phyloP scores from a whole-genome alignment of 2,797 vertebrate genomes.

The Leptoclinus maculatus region DNA sequence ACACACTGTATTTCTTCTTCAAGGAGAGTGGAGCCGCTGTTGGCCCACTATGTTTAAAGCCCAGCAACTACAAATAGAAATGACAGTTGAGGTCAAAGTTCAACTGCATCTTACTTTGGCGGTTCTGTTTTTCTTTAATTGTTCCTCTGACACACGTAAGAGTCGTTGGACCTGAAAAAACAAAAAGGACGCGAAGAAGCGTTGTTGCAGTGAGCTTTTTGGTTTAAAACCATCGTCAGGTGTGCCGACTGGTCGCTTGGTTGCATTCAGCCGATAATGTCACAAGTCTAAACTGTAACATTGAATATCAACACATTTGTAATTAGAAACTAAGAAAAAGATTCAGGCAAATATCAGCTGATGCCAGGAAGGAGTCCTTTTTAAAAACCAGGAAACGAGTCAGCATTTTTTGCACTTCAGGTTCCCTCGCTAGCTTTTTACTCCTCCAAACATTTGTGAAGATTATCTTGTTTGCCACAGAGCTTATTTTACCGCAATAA shows the following conservation, averaged over 20 bases:
- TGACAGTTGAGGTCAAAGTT: background rate
- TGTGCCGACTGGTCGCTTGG: background rate
- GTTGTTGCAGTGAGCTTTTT: background rate
- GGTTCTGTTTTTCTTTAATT: background rate
- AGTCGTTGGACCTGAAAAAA: background rate
- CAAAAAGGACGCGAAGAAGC: too few species aligned
- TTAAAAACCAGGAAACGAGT: too few species aligned
- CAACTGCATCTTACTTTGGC: background rate
- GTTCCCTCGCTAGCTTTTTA: background rate
- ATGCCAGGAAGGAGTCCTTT: conserved; percentile 17
- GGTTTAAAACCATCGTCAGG: background rate
- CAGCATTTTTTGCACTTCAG: background rate
- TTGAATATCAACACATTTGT: background rate
- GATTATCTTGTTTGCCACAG: background rate
- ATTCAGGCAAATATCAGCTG: conserved; percentile 35
- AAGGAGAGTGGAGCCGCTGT: conserved; percentile 22
- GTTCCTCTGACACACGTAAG: background rate
- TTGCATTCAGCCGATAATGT: background rate
- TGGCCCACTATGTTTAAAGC: background rate
- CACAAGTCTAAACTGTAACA: background rate
- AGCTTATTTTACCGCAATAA: too few species aligned
- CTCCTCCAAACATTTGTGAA: background rate
- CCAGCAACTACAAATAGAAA: background rate
- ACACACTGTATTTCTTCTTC: conserved; percentile 26
- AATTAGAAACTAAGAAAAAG: conserved; percentile 1